These are phyloP conservation scores for Pygoscelis adeliae DNA, from an alignment of 2,113 vertebrate species.

Conservation along the genomic window DNA sequence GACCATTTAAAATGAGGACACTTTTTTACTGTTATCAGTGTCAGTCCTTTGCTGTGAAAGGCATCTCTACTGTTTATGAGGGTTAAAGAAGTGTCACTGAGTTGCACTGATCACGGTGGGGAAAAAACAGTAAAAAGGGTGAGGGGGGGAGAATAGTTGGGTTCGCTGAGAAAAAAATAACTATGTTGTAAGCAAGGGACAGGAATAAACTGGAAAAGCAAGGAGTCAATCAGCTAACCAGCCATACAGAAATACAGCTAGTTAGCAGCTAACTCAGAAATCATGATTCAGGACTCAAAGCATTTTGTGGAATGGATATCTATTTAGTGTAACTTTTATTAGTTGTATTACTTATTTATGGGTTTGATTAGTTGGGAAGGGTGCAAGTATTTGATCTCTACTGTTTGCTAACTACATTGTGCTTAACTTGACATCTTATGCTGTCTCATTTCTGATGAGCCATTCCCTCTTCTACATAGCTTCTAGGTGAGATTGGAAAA, in stretches of 20 bases:
- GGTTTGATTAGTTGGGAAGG: background rate
- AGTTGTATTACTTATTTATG: background rate
- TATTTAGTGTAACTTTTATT: background rate
- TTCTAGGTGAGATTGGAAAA: background rate
- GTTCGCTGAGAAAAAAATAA: background rate
- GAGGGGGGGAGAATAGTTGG: background rate
- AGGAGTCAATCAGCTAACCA: background rate
- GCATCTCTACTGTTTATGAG: background rate
- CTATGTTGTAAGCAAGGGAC: background rate
- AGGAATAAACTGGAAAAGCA: background rate
- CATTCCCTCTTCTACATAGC: background rate
- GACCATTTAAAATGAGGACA: background rate
- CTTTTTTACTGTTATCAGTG: background rate
- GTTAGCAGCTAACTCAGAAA: background rate
- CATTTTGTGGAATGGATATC: background rate
- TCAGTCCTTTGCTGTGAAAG: background rate
- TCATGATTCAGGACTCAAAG: background rate
- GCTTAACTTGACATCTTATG: background rate
- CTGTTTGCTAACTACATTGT: background rate
- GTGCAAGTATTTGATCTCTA: background rate
- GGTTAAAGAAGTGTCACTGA: background rate
- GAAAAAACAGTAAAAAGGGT: background rate
- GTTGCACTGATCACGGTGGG: background rate
- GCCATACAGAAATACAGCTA: background rate
- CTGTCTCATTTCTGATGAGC: background rate